phyloP scores from a whole-genome alignment of 2,113 vertebrate species.

The Spermophilus dauricus region DNA sequence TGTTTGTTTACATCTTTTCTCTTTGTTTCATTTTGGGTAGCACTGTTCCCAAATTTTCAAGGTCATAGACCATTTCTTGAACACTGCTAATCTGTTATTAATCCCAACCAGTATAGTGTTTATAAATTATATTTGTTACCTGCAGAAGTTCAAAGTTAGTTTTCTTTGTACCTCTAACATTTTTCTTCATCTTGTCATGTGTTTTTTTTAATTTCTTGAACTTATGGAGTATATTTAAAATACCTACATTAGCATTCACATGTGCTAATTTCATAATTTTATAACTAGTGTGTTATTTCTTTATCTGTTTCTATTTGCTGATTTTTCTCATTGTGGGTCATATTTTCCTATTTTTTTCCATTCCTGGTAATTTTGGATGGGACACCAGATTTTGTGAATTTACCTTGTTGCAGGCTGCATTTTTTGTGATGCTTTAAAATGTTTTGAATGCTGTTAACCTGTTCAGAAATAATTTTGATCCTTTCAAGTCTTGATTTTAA shows the following conservation, averaged over 20 bases:
- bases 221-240: not conserved
- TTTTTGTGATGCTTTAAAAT: slow-evolving; percentile 8
- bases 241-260: not conserved
- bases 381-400: not conserved
- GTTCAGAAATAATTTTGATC: not conserved
- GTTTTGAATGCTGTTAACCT: not conserved
- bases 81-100: not conserved
- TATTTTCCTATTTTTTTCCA: not conserved
- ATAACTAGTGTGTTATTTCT: not conserved
- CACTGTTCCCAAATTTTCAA: not conserved
- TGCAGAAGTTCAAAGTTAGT: slow-evolving; percentile 2
- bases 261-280: slow-evolving; percentile 21
- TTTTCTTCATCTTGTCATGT: not conserved
- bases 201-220: not conserved
- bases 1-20: not conserved
- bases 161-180: not conserved
- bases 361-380: not conserved
- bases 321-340: not conserved
- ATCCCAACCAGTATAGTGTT: not conserved
- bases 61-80: not conserved
- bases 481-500: slow-evolving; percentile 3
- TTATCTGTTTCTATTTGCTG: not conserved
- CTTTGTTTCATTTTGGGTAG: slow-evolving; percentile 22
- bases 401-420: not conserved
- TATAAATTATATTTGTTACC: not conserved